Conservation (phyloP, 1,140 invertebrate species). For the Nasonia longicornis region DNA sequence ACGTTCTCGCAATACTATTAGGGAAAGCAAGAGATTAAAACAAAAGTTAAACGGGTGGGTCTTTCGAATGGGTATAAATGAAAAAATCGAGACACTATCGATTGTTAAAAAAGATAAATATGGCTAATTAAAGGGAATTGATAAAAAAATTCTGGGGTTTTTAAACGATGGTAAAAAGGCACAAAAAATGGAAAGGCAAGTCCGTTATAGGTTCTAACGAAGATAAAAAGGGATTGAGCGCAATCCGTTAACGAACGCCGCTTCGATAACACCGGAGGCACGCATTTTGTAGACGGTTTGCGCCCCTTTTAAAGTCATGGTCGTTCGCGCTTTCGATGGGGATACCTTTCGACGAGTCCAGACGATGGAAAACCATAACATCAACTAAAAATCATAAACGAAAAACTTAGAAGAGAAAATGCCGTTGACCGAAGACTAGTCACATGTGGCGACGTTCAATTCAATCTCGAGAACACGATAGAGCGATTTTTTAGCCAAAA, state of each 20-base stretch:
- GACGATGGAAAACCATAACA: slow-evolving; percentile 42
- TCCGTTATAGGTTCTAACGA: slow-evolving; percentile 58
- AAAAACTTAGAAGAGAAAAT: slow-evolving; percentile 49
- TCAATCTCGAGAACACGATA: slow-evolving; percentile 46
- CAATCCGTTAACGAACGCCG: slow-evolving; percentile 12
- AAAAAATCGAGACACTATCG: slow-evolving; percentile 36
- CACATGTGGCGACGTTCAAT: slow-evolving; percentile 50
- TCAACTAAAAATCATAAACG: slow-evolving; percentile 39
- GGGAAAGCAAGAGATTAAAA: slow-evolving; percentile 58
- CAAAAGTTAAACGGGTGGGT: slow-evolving; percentile 49
- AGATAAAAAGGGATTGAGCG: slow-evolving; percentile 30
- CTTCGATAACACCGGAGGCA: slow-evolving; percentile 39
- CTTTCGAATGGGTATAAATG: slow-evolving; percentile 34
- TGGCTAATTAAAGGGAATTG: slow-evolving; percentile 1
- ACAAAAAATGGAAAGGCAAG: slow-evolving; percentile 52
- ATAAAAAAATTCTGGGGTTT: slow-evolving; percentile 54
- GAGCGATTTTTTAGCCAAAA: slow-evolving; percentile 14
- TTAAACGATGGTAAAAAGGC: slow-evolving; percentile 56
- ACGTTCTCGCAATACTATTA: slow-evolving; percentile 70
- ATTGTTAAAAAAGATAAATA: slow-evolving; percentile 38
- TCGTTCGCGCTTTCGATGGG: slow-evolving; percentile 63
- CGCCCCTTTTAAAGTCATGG: slow-evolving; percentile 54
- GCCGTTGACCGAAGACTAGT: slow-evolving; percentile 47
- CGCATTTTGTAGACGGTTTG: slow-evolving; percentile 49
- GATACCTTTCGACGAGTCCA: slow-evolving; percentile 58